Conservation (phyloP, 2,113 vertebrate species). For the Fregetta grallaria region DNA sequence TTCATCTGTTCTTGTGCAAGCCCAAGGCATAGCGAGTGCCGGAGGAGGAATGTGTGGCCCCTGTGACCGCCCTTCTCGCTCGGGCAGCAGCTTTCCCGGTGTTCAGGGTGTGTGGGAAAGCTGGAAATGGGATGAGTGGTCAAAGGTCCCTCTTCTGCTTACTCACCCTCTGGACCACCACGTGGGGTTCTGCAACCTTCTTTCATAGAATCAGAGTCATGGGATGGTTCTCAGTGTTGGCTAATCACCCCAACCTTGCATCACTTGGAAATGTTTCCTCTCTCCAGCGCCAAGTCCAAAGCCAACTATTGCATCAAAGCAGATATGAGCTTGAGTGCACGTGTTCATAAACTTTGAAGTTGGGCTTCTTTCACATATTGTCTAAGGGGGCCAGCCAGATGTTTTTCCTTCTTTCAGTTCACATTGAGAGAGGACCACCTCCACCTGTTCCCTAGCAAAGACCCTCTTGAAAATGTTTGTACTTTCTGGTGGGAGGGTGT, state of each 20-base stretch:
- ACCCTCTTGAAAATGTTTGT: neutral
- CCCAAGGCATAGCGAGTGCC: rapidly evolving
- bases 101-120: too few species aligned
- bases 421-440: neutral
- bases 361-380: neutral
- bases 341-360: neutral
- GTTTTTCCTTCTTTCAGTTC: neutral
- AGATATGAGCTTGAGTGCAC: neutral
- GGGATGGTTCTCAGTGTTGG: neutral
- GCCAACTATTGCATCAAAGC: neutral
- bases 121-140: neutral
- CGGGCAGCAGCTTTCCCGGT: too few species aligned
- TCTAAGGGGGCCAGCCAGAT: neutral
- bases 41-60: neutral
- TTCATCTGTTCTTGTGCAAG: neutral
- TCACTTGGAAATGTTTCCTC: neutral
- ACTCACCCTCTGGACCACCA: neutral
- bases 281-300: neutral
- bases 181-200: neutral
- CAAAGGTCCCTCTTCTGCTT: neutral
- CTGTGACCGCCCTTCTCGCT: neutral
- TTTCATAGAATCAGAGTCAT: neutral
- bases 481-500: neutral
- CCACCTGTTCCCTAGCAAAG: neutral
- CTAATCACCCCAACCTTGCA: neutral